Evolutionary conservation across 2,888 invertebrate genomes (phyloP), one percentile per base, ranked within the genome.

Genomic region (Strigamia transsilvanica): DNA sequence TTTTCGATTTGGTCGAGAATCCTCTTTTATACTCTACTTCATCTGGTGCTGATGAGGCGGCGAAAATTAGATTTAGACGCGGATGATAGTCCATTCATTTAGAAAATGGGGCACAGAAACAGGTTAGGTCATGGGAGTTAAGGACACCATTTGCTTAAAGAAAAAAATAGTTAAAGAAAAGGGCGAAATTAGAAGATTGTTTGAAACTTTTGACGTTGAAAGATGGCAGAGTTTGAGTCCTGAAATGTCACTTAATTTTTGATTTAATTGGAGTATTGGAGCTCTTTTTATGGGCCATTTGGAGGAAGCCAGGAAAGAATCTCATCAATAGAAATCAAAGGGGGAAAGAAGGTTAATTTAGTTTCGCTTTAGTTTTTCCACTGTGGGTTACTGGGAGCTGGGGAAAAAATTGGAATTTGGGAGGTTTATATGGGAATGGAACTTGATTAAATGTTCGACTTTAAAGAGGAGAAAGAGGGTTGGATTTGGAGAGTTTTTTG

Each of bases 1-100:
- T 18, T 61, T 51, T 51, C 51, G 2, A n/a, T 51, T 51, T 18
- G 51, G 66, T 13, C 10, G 27, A 32, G 66, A 66, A 66, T 66
- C 66, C 66, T 66, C 66, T 66, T 66, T 66, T 66, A 66, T 66
- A 66, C 27, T 66, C 66, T 27, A 66, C 66, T 66, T 66, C 66
- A 66, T 66, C 66, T 66, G 32, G 66, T 66, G 66, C 66, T 66
- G 66, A 66, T 66, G 66, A 66, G 66, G 66, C 66, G 66, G 66
- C 66, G 66, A 66, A 66, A 66, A 66, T 66, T 66, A 66, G 66
- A 66, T 66, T 66, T 66, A 66, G 66, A 66, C 66, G 66, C 23
- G 66, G 66, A 66, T 66, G 66, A 66, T 66, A 66, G 66, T 66
- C 66, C 66, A 66, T 66, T 66, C 66, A 66, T 66, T 66, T 66